A percentile compares a stretch with the other conserved stretches of the same genome.
Conservation (phyloP, 2,113 vertebrate genomes). For the Rhombomys opimus region DNA sequence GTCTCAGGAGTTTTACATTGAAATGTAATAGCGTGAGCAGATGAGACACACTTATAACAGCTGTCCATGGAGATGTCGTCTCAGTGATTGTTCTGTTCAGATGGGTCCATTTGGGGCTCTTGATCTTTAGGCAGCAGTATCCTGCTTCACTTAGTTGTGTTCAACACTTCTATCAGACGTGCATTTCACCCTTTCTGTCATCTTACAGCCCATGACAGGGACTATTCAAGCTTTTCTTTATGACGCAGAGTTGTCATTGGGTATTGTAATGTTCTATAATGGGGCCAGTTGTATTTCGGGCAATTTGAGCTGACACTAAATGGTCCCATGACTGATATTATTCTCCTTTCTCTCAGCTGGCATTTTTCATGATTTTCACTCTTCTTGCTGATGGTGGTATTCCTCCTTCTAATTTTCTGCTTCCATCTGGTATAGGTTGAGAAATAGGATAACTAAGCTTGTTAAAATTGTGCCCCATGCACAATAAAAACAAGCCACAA, state of each 20-base stretch:
- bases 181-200: slow-evolving; percentile 55
- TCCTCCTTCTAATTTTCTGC: slow-evolving; percentile 26
- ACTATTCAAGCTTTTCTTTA: slow-evolving; percentile 26
- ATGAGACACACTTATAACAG: background rate
- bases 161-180: background rate
- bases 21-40: background rate
- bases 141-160: background rate
- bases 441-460: slow-evolving; percentile 52
- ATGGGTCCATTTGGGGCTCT: background rate
- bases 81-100: slow-evolving; percentile 9
- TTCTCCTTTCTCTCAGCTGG: slow-evolving; percentile 54
- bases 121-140: background rate
- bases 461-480: background rate
- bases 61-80: background rate
- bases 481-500: background rate
- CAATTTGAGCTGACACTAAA: slow-evolving; percentile 35
- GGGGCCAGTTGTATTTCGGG: slow-evolving; percentile 5
- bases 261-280: slow-evolving; percentile 45
- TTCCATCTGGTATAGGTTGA: slow-evolving; percentile 33
- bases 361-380: slow-evolving; percentile 40
- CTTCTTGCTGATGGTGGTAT: background rate
- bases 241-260: slow-evolving; percentile 30
- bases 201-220: background rate
- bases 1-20: background rate
- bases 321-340: slow-evolving; percentile 47